phyloP scores from a whole-genome alignment of 2,113 vertebrate genomes.

The Carlito syrichta region DNA sequence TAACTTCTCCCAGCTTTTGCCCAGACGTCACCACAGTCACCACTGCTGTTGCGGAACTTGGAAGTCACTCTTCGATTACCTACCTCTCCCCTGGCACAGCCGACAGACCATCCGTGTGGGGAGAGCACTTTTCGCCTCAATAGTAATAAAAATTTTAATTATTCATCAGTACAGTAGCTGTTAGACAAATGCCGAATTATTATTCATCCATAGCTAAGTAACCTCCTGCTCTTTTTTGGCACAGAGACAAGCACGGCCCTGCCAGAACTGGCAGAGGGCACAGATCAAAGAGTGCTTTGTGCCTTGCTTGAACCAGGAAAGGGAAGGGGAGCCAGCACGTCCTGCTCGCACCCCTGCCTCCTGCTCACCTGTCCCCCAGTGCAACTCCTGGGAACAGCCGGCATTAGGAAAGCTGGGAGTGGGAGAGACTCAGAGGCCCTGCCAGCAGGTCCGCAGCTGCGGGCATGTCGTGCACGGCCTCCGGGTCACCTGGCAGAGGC shows the following conservation, averaged over 20 bases:
- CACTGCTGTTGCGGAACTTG: background rate
- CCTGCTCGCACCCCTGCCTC: background rate
- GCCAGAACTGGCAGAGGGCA: slow-evolving; percentile 25
- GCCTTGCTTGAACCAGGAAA: background rate
- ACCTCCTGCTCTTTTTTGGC: slow-evolving; percentile 45
- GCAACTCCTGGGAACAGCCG: background rate
- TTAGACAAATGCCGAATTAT: slow-evolving; percentile 63
- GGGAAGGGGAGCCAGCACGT: background rate
- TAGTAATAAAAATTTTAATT: slow-evolving; percentile 57
- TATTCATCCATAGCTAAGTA: slow-evolving; percentile 54
- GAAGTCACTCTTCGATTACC: background rate
- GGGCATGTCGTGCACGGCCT: background rate
- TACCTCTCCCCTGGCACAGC: background rate
- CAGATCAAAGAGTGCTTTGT: background rate
- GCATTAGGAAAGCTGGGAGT: background rate
- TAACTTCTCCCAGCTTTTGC: background rate
- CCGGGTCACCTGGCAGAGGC: background rate
- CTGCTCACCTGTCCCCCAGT: background rate
- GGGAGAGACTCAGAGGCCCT: background rate
- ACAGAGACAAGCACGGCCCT: background rate
- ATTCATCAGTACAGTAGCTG: slow-evolving; percentile 59
- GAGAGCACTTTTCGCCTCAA: background rate
- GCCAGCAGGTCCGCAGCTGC: background rate
- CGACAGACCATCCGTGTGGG: background rate
- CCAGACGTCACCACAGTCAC: background rate